Evolutionary conservation across 1,140 invertebrate genomes (phyloP), one percentile per base, ranked within the genome.

Genomic region (Aphaenogaster ashmeadi): DNA sequence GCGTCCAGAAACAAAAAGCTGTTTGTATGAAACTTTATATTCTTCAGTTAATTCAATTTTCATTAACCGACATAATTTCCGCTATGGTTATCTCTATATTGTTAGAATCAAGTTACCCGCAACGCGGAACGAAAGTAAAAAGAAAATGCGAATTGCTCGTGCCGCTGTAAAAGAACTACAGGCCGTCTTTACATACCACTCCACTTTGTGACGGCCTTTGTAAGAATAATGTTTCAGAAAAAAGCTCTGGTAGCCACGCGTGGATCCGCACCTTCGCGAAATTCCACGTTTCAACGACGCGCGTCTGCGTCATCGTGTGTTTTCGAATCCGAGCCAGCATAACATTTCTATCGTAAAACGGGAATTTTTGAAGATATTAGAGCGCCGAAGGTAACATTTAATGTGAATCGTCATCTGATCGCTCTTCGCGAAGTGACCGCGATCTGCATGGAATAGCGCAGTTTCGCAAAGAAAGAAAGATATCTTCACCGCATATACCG

Each of bases 11-110:
- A 72, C 13, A 36, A 21, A 56, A 66, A 56, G 18, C 36, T n/a
- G 21, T 33, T 62, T 38, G 4, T 13, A 27, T 2, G 11, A 47
- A 69, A 81, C 50, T 71, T 58, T 13, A 56, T 44, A 36, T 56
- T 71, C 38, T 18, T 81, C n/a, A 67, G 21, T 7, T 44, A 56
- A 81, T 81, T n/a, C 5, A 81, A 56, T 71, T 56, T 71, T 58
- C 5, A 56, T 71, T 71, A 54, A 54, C 41, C 21, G n/a, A 56
- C 36, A 54, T 15, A 56, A 27, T 71, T 80, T 11, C 13, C 18
- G 18, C 18, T 66, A n/a, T n/a, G 2, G 8, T 13, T 62, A 47
- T 79, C 36, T 44, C 21, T 79, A 67, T 71, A n/a, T 47, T 47
- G 44, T 33, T 69, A 54, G 38, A 69, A 69, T 44, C 21, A 8